phyloP scores from a whole-genome alignment of 2,113 vertebrate genomes.

The Microtus ochrogaster region DNA sequence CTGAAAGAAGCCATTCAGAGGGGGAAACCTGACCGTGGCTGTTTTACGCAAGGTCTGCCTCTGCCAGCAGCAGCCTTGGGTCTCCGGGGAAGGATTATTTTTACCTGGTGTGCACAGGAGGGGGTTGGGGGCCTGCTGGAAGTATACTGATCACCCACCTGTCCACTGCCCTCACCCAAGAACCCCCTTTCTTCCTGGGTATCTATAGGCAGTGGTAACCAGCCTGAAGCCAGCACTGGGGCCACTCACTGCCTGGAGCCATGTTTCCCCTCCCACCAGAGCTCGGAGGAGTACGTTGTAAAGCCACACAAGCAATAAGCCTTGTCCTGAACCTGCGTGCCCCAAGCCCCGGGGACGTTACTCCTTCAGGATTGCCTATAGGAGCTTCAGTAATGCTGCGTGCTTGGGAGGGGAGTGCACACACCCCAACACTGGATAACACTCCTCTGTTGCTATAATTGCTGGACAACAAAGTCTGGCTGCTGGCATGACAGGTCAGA shows the following conservation, averaged over 20 bases:
- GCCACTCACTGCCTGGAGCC: neutral
- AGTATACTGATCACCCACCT: conserved; percentile 49
- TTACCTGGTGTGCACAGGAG: conserved; percentile 43
- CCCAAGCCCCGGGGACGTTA: neutral
- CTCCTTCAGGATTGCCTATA: neutral
- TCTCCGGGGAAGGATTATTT: conserved; percentile 70
- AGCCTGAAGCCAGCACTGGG: neutral
- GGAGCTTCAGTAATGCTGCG: conserved; percentile 53
- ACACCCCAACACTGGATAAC: neutral
- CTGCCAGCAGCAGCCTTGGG: neutral
- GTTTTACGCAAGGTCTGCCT: conserved; percentile 60
- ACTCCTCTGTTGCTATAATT: neutral
- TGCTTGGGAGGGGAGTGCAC: conserved; percentile 4
- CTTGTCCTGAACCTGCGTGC: conserved; percentile 46
- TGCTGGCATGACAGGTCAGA: conserved; percentile 45
- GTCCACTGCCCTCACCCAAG: neutral
- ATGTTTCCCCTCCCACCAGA: neutral
- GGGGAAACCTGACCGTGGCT: conserved; percentile 65
- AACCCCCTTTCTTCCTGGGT: neutral
- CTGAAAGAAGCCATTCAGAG: conserved; percentile 78
- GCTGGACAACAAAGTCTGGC: neutral
- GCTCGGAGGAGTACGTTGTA: conserved; percentile 13
- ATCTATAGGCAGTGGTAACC: conserved; percentile 60
- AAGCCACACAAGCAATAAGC: conserved; percentile 49
- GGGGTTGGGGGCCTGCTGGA: conserved; percentile 12